A percentile compares a stretch with the other conserved stretches of the same genome.
Evolutionary conservation across 1,140 invertebrate species (phyloP).

Genomic region (Himalopsyche phryganea): DNA sequence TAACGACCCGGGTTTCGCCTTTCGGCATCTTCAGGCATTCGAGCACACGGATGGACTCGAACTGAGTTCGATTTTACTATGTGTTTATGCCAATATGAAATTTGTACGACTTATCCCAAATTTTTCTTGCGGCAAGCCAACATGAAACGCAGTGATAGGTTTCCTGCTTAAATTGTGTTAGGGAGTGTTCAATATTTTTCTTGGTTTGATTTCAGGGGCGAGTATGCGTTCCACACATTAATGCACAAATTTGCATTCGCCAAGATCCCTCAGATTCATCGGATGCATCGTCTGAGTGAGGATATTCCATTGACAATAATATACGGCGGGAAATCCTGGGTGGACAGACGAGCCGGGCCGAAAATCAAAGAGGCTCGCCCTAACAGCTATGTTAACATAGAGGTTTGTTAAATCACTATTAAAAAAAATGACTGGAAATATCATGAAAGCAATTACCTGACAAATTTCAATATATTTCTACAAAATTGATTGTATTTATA

Average conservation of each 20-base stretch:
- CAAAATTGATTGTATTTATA: too few relatives aligned
- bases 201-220: constrained; percentile 18
- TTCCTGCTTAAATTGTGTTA: too few relatives aligned
- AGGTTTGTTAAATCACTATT: constrained; percentile 11
- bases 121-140: too few relatives aligned
- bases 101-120: too few relatives aligned
- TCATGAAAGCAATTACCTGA: neutral
- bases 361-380: constrained; percentile 15
- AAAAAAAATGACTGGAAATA: neutral
- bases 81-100: too few relatives aligned
- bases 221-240: constrained; percentile 28
- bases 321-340: constrained; percentile 28
- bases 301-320: constrained; percentile 25
- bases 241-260: constrained; percentile 29
- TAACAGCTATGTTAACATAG: constrained; percentile 21
- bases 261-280: constrained; percentile 19
- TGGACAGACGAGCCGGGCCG: constrained; percentile 14
- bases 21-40: too few relatives aligned
- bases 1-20: too few relatives aligned
- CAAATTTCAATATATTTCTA: neutral
- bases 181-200: too few relatives aligned
- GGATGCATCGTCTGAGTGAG: constrained; percentile 20
- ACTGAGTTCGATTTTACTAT: too few relatives aligned
- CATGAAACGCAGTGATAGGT: too few relatives aligned
- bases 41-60: too few relatives aligned